Conservation (phyloP, 2,113 vertebrate species). For the Neofelis nebulosa region DNA sequence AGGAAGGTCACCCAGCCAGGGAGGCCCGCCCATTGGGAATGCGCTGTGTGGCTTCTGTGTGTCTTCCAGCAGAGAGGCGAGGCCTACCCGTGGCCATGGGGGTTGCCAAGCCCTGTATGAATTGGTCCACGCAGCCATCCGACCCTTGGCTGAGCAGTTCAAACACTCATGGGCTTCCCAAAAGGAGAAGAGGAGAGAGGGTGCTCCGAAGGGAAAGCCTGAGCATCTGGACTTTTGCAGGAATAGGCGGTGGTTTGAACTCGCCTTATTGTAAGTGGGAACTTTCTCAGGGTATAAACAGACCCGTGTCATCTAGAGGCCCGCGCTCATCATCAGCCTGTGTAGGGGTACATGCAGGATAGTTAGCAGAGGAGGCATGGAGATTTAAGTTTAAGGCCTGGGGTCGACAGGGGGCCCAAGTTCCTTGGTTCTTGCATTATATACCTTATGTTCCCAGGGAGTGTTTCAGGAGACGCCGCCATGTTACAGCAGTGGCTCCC, state of each 20-base stretch:
- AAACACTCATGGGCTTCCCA: not conserved
- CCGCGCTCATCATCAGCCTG: too few species aligned
- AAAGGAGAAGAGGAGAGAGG: not conserved
- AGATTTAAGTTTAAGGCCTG: not conserved
- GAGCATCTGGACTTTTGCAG: not conserved
- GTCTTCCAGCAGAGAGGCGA: not conserved
- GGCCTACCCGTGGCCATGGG: fast-evolving
- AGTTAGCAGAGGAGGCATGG: not conserved
- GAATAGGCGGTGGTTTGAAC: too few species aligned
- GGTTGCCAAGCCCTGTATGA: not conserved
- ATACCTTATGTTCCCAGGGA: not conserved
- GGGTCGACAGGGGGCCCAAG: too few species aligned
- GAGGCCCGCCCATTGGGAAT: fast-evolving
- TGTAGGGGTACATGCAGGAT: too few species aligned
- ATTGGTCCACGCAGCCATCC: not conserved
- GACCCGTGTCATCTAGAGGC: not conserved
- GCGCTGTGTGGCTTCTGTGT: not conserved
- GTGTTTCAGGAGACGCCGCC: fast-evolving
- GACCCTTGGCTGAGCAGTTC: not conserved
- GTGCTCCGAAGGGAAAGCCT: fast-evolving
- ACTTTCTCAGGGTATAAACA: not conserved
- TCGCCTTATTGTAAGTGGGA: fast-evolving
- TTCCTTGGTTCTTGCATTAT: not conserved
- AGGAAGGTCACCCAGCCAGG: fast-evolving
- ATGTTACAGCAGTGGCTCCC: not conserved